Percentiles rank a stretch among this genome's conserved stretches.
Evolutionary conservation across 2,797 vertebrate genomes (phyloP).

Genomic region (Prunella strophiata): DNA sequence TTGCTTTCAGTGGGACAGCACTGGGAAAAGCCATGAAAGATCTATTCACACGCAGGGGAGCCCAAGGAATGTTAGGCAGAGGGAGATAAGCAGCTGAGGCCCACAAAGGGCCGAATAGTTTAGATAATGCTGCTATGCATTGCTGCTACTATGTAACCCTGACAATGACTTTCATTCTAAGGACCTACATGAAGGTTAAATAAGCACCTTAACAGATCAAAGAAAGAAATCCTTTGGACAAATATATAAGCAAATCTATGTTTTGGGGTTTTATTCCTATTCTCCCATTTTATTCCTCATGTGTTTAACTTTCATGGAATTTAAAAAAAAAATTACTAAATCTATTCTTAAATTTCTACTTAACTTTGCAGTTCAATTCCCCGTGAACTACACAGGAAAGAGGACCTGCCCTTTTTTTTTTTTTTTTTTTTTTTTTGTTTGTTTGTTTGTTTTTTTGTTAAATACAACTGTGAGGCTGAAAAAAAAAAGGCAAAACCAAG

Average conservation of each 20-base stretch:
- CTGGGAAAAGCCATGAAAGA: not conserved
- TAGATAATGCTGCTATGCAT: slow-evolving; percentile 48
- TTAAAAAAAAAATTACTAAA: rapidly evolving
- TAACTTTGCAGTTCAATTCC: not conserved
- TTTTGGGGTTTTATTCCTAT: not conserved
- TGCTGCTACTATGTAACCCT: not conserved
- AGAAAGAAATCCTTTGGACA: not conserved
- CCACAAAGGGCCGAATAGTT: slow-evolving; percentile 32
- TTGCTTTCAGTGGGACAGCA: not conserved
- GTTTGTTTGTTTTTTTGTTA: too few species aligned
- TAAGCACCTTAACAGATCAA: not conserved
- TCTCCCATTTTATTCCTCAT: not conserved
- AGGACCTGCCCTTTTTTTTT: not conserved
- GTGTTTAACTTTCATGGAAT: not conserved
- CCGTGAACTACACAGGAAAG: not conserved
- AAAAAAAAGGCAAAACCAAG: not conserved
- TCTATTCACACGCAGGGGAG: not conserved
- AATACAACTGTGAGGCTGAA: not conserved
- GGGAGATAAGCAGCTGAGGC: slow-evolving; percentile 42
- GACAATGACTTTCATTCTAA: not conserved
- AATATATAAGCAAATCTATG: not conserved
- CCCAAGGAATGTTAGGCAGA: not conserved
- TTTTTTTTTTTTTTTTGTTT: not conserved
- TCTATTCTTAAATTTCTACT: not conserved
- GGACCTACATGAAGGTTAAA: slow-evolving; percentile 39